Evolutionary conservation across 2,888 invertebrate genomes (phyloP), one percentile per base, ranked within the genome.

Genomic region (Pseudococcus jackbeardsleyi): DNA sequence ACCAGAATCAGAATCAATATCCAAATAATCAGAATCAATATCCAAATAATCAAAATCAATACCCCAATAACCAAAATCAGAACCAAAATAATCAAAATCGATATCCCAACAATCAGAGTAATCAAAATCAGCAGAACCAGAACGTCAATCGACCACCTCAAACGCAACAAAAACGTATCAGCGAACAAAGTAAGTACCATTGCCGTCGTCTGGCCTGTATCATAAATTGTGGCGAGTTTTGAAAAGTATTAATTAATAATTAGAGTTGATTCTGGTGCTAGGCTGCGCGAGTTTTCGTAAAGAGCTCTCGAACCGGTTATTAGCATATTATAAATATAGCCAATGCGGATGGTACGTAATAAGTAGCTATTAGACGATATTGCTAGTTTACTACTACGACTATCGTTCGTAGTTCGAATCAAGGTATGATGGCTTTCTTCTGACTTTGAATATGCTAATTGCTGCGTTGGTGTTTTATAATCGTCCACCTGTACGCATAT

Each of bases 181-280:
- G 86, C 86, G 86, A 86, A 86, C 48, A 72, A 48, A 86, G 86
- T 86, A 68, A 85, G 85, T 64, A 15, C 1, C 48, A 3, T n/a
- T n/a, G n/a, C 3, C n/a, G 54, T 2, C 3, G 26, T 33, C 54
- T n/a, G 54, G n/a, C 54, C n/a, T n/a, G 54, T 17, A n/a, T 15
- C n/a, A 54, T n/a, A 54, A 54, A 5, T 54, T 54, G n/a, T n/a
- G 54, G n/a, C 54, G 15, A 15, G 15, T 8, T 50, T 50, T 50
- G n/a, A 50, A 50, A 50, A 50, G 48, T 50, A 50, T 50, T 12
- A 50, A 50, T 50, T 50, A 50, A 4, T 12, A 50, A 50, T 50
- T 50, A 50, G 12, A 50, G 15, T 12, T 12, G 15, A 50, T 50
- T 2, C 48, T 12, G 8, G 15, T 50, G 15, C 12, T 15, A 12